Conservation (phyloP, 2,888 invertebrate species). For the Agriopis leucophaearia region DNA sequence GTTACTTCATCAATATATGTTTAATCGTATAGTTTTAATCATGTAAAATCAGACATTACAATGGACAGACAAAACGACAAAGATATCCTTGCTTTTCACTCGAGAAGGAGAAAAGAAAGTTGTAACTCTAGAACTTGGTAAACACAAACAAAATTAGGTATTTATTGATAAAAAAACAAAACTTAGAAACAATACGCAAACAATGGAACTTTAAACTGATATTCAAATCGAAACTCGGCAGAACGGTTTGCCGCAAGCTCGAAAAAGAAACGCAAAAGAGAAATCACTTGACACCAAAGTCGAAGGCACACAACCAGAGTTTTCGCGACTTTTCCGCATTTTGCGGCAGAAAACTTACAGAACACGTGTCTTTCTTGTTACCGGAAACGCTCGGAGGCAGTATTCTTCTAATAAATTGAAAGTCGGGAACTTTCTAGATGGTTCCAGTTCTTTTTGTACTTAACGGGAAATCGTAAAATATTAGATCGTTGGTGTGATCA, state of each 20-base stretch:
- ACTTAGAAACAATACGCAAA: background rate
- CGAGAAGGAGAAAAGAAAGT: no score
- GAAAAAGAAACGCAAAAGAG: background rate
- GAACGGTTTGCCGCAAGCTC: background rate
- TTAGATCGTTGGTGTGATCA: no score
- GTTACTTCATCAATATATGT: no score
- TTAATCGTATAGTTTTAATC: no score
- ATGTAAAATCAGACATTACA: no score
- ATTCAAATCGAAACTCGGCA: conserved; percentile 9
- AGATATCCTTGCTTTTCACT: no score
- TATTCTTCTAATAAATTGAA: conserved; percentile 25
- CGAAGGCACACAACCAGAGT: background rate
- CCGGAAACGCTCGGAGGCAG: conserved; percentile 8
- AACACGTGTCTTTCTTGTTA: conserved; percentile 25
- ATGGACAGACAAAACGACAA: no score
- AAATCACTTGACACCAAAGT: conserved; percentile 5
- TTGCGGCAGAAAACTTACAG: conserved; percentile 16
- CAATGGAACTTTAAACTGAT: conserved; percentile 6
- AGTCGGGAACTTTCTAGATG: conserved; percentile 3
- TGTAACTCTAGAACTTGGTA: no score
- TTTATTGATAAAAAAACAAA: background rate
- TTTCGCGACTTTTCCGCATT: conserved; percentile 6
- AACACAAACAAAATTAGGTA: no score
- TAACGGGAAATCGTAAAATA: no score
- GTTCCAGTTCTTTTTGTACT: background rate